Evolutionary conservation across 2,888 invertebrate species (phyloP).

Genomic region (Ceraclea dissimilis): DNA sequence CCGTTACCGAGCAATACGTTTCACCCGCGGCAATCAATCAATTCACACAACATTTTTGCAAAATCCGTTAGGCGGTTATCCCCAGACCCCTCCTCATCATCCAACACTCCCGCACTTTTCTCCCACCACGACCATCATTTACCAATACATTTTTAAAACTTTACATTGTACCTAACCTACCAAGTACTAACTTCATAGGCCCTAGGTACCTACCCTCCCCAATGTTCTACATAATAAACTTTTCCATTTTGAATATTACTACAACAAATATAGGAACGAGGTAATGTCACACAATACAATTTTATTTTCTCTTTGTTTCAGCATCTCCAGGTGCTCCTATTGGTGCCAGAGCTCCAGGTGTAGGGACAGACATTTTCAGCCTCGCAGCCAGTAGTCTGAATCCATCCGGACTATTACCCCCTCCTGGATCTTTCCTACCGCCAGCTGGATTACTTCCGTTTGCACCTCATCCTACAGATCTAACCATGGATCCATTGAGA

Average conservation of each 20-base stretch:
- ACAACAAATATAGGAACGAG: too few species aligned
- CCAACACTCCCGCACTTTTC: constrained; percentile 4
- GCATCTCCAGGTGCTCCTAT: constrained; percentile 39
- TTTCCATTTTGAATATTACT: too few species aligned
- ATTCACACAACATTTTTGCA: constrained; percentile 13
- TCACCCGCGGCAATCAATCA: constrained; percentile 16
- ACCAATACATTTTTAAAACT: constrained; percentile 7
- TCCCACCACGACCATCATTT: constrained; percentile 1
- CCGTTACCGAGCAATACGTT: constrained; percentile 9
- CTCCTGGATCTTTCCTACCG: constrained; percentile 50
- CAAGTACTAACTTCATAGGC: too few species aligned
- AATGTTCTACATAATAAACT: too few species aligned
- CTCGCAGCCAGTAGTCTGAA: constrained; percentile 42
- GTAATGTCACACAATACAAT: too few species aligned
- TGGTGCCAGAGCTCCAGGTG: constrained; percentile 36
- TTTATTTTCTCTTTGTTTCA: constrained; percentile 30
- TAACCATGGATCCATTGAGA: constrained; percentile 43
- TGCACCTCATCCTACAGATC: constrained; percentile 46
- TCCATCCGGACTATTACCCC: constrained; percentile 45
- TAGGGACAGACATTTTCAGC: constrained; percentile 42
- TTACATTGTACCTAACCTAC: too few species aligned
- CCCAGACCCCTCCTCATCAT: constrained; percentile 4
- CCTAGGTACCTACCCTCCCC: too few species aligned
- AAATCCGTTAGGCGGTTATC: background rate
- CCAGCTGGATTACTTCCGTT: constrained; percentile 49